Base-by-base conservation (phyloP, 2,113 vertebrate genomes). In the Pelvicachromis taeniatus region DNA sequence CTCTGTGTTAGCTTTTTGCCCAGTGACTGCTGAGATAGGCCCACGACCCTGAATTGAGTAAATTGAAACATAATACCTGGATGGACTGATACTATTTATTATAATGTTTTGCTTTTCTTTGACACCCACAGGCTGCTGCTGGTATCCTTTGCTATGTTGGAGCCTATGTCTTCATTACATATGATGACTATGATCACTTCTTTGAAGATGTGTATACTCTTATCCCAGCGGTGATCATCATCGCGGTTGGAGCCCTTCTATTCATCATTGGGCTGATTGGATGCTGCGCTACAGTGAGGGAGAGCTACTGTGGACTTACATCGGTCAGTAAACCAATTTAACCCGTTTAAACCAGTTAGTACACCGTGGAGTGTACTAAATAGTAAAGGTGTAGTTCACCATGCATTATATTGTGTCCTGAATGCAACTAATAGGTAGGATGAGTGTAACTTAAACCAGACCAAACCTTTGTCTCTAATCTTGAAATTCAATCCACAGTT, bases 111-210 rank as follows among this genome's bases (percentile, higher is more conserved):
- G 2, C 21, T 53, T 54, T 9, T 13, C 53, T 63, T 63, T 75
- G 55, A 81, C 82, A 21, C 2, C 29, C 63, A 6, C 52, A 99
- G 98, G 98, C 98, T 1, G 98, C 98, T 33, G 98, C 98, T 50
- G 98, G 98, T 33, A 97, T 99, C 82, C 92, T 99, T 81, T 99
- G 98, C 94, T 99, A 99, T 0, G 97, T 99, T 56, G 98, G 98
- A 55, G 98, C 98, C 83, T 99, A 99, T 10, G 98, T 99, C 90
- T 99, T 99, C 93, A 98, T 99, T 91, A 99, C 98, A 0, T 99
- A 98, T 0, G 98, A 99, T 8, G 98, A 99, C 93, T 99, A 99
- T 1, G 97, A 99, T 75, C 98, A 99, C 85, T 99, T 99, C 96
- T 99, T 99, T 77, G 97, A 99, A 91, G 98, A 99, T 7, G 96